Evolutionary conservation across 1,140 invertebrate genomes (phyloP).

Genomic region (Ladona fulva): DNA sequence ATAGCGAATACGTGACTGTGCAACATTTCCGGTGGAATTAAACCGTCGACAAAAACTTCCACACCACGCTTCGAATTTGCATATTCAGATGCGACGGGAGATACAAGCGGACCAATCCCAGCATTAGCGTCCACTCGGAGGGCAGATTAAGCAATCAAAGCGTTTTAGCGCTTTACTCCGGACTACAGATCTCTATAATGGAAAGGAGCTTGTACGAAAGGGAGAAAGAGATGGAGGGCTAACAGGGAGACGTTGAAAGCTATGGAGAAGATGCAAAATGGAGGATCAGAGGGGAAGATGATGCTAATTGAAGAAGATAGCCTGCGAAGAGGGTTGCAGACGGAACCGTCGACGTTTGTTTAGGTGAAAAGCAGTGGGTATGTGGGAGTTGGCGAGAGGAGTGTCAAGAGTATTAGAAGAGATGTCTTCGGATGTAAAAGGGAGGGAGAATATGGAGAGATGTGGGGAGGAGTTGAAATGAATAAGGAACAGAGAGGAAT

Average conservation of each 20-base stretch:
- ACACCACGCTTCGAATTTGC: not conserved
- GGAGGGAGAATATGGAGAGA: too few species aligned
- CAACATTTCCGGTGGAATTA: not conserved
- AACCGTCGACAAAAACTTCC: not conserved
- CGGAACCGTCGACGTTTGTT: too few species aligned
- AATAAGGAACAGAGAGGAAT: too few species aligned
- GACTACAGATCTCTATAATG: not conserved
- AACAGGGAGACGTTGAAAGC: not conserved
- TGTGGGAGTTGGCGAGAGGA: too few species aligned
- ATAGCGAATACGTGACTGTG: not conserved
- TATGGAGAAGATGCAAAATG: not conserved
- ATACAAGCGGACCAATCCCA: not conserved
- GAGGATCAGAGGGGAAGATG: not conserved
- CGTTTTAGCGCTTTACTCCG: not conserved
- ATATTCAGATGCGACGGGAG: not conserved
- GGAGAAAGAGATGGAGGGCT: too few species aligned
- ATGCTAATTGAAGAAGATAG: not conserved
- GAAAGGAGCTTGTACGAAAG: not conserved
- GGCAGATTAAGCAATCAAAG: constrained; percentile 5
- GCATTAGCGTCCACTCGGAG: not conserved
- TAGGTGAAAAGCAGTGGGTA: not conserved
- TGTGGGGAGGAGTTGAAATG: too few species aligned
- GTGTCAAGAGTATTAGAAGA: too few species aligned
- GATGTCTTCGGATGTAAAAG: too few species aligned
- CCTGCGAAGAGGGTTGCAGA: not conserved